Evolutionary conservation across 2,888 invertebrate species (phyloP).

Genomic region (Phengaris alcon): DNA sequence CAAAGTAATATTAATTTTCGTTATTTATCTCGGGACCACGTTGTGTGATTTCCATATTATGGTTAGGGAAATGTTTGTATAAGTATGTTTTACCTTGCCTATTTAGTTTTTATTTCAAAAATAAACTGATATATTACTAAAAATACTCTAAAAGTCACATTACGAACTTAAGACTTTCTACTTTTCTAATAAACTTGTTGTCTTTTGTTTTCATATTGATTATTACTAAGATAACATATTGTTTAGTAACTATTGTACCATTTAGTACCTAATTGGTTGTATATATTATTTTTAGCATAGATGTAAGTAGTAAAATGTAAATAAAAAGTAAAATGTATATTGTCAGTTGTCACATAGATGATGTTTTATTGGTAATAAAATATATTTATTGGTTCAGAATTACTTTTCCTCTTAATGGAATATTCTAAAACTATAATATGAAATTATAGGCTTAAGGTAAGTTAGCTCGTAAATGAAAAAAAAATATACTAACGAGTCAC

Average conservation of each 20-base stretch:
- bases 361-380: not conserved
- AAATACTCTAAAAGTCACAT: too few relatives aligned
- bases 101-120: not conserved
- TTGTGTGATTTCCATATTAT: not conserved
- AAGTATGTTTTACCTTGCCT: not conserved
- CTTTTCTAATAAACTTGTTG: too few relatives aligned
- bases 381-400: not conserved
- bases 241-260: not conserved
- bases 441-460: too few relatives aligned
- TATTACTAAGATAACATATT: too few relatives aligned
- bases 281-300: not conserved
- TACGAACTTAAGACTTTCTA: too few relatives aligned
- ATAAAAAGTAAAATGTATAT: too few relatives aligned
- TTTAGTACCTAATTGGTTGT: not conserved
- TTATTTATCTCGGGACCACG: constrained; percentile 1
- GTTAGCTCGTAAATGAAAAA: too few relatives aligned
- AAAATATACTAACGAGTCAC: too few relatives aligned
- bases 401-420: not conserved
- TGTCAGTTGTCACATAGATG: not conserved
- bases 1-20: not conserved
- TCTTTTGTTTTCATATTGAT: too few relatives aligned
- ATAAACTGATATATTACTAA: too few relatives aligned
- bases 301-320: not conserved
- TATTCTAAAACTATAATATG: too few relatives aligned
- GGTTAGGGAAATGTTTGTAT: not conserved